A percentile compares a stretch with the other conserved stretches of the same genome.
Conservation (phyloP, 2,113 vertebrate species). For the Penelope pileata region DNA sequence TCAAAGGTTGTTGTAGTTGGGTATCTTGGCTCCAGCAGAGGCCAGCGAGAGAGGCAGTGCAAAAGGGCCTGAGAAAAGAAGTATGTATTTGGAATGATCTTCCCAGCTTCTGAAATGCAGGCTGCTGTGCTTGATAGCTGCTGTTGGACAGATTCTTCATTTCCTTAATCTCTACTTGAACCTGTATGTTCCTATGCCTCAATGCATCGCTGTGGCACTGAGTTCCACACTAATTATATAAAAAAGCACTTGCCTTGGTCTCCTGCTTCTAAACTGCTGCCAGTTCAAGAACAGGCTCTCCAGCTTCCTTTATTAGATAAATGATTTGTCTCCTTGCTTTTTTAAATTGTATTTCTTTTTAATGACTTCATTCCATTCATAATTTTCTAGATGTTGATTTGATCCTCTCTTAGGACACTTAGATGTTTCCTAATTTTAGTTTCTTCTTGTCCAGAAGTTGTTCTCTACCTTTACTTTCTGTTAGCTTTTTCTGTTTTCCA, state of each 20-base stretch:
- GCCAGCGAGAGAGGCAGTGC: neutral
- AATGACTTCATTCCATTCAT: neutral
- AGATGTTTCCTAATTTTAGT: neutral
- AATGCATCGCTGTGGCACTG: neutral
- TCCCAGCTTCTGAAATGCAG: neutral
- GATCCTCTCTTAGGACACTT: neutral
- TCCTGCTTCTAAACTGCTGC: neutral
- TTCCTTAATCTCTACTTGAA: neutral
- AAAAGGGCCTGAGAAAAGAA: neutral
- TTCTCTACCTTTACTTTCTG: neutral
- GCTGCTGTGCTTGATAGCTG: neutral
- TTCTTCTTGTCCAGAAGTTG: neutral
- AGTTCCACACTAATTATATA: neutral
- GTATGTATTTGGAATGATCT: neutral
- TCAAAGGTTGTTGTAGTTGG: neutral
- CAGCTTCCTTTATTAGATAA: neutral
- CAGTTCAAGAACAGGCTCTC: neutral
- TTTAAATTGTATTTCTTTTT: neutral
- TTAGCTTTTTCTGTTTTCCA: neutral
- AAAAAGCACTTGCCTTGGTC: neutral
- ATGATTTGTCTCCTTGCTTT: neutral
- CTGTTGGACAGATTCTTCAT: neutral
- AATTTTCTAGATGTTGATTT: slow-evolving; percentile 1
- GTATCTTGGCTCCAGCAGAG: neutral
- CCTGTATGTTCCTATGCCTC: neutral